These are phyloP conservation scores for Diplosoma virens DNA, from an alignment of 23 tunicate genomes.

Conservation along the genomic window DNA sequence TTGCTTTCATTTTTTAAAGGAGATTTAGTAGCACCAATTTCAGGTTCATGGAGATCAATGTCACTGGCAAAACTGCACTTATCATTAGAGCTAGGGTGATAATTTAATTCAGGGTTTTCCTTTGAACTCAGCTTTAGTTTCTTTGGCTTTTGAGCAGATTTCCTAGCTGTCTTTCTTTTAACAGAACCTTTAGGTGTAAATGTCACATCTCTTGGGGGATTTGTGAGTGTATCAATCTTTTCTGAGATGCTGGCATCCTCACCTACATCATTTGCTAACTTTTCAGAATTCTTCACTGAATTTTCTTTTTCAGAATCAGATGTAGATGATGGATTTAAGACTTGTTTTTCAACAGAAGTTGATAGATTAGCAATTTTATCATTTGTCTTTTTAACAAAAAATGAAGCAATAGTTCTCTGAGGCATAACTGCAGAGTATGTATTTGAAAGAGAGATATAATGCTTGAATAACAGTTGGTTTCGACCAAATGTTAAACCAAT, in stretches of 20 bases:
- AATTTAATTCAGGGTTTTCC: too few species aligned
- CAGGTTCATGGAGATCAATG: too few species aligned
- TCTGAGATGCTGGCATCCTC: too few species aligned
- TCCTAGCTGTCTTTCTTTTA: constrained; percentile 65
- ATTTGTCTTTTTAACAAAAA: neutral
- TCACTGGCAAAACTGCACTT: too few species aligned
- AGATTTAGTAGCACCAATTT: too few species aligned
- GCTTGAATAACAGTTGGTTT: too few species aligned
- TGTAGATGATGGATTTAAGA: too few species aligned
- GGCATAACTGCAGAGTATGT: constrained; percentile 6
- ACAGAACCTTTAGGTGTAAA: constrained; percentile 85
- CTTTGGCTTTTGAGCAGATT: constrained; percentile 30
- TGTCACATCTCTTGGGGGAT: constrained; percentile 68
- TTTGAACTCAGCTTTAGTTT: neutral
- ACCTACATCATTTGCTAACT: neutral
- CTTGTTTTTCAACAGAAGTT: too few species aligned
- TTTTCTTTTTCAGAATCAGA: neutral
- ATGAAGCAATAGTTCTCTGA: constrained; percentile 20
- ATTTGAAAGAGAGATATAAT: too few species aligned
- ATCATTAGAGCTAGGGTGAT: too few species aligned
- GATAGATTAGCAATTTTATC: neutral
- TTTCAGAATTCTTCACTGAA: neutral
- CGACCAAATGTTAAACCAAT: too few species aligned
- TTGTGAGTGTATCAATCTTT: constrained; percentile 1
- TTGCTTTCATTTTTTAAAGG: too few species aligned